Percentiles rank a stretch among this genome's conserved stretches.
Evolutionary conservation across 2,888 invertebrate genomes (phyloP).

Genomic region (Cremastinae sp.): DNA sequence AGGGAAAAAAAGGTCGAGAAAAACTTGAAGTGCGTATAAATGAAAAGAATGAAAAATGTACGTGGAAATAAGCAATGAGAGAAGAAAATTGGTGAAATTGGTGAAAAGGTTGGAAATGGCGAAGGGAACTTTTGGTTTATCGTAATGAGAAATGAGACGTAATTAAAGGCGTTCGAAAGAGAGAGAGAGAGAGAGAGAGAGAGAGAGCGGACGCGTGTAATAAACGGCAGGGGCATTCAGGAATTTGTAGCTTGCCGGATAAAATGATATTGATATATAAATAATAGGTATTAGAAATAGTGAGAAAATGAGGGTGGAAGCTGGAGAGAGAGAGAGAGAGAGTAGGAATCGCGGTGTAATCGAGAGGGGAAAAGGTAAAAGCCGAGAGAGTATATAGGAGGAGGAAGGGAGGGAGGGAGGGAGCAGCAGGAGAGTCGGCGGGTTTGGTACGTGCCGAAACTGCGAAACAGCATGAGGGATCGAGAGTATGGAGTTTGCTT

Average conservation of each 20-base stretch:
- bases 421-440: constrained; percentile 26
- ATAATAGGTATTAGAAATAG: constrained; percentile 48
- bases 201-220: constrained; percentile 13
- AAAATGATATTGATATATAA: constrained; percentile 45
- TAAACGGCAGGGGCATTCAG: constrained; percentile 13
- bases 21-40: too few species aligned
- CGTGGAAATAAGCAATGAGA: too few species aligned
- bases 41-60: too few species aligned
- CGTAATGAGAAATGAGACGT: too few species aligned
- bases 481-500: constrained; percentile 38
- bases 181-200: too few species aligned
- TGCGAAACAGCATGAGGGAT: too few species aligned
- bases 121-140: too few species aligned
- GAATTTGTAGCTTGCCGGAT: constrained; percentile 13
- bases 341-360: constrained; percentile 13
- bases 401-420: not conserved
- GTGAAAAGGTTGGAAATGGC: too few species aligned
- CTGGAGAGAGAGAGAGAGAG: not conserved
- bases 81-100: too few species aligned
- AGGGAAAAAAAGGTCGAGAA: not conserved
- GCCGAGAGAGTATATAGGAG: not conserved
- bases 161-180: too few species aligned
- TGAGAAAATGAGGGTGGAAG: constrained; percentile 36
- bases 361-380: constrained; percentile 11
- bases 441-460: constrained; percentile 50